A percentile compares a stretch with the other conserved stretches of the same genome.
These are phyloP conservation scores for Clistopyga incitator DNA, from an alignment of 2,888 invertebrate species.

Conservation along the genomic window DNA sequence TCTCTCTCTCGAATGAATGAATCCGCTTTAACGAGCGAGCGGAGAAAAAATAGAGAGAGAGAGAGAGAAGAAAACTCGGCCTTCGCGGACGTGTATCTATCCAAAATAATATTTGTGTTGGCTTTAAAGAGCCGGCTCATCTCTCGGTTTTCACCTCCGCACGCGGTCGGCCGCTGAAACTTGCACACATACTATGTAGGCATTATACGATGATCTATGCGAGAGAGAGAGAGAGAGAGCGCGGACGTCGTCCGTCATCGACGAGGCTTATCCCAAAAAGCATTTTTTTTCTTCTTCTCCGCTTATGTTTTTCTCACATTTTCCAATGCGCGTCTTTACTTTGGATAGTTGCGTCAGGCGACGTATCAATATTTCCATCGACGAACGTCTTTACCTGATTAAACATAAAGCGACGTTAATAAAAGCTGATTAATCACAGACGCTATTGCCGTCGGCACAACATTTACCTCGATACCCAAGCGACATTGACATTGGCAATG, in stretches of 20 bases:
- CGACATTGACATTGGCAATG: constrained; percentile 46
- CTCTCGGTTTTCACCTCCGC: constrained; percentile 67
- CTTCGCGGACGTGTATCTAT: constrained; percentile 74
- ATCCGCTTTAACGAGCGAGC: background rate
- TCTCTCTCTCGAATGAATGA: constrained; percentile 17
- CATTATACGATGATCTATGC: constrained; percentile 15
- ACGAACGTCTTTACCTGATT: constrained; percentile 37
- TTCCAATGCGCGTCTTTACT: constrained; percentile 24
- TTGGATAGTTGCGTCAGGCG: constrained; percentile 45
- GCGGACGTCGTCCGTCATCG: constrained; percentile 76
- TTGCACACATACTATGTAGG: constrained; percentile 29
- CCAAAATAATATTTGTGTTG: constrained; percentile 79
- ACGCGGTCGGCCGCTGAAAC: constrained; percentile 38
- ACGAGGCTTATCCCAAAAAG: constrained; percentile 8
- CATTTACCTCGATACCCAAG: constrained; percentile 16
- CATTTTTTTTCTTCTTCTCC: background rate
- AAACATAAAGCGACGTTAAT: constrained; percentile 42
- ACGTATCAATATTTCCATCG: constrained; percentile 40
- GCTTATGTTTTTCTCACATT: constrained; percentile 25
- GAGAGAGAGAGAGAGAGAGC: constrained; percentile 49
- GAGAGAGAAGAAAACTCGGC: constrained; percentile 66
- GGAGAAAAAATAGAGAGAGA: background rate
- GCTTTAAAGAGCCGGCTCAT: constrained; percentile 75
- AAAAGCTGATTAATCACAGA: constrained; percentile 17
- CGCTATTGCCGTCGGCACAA: constrained; percentile 1